A percentile compares a stretch with the other conserved stretches of the same genome.
phyloP scores from a whole-genome alignment of 2,888 invertebrate genomes.

The Hermodice carunculata region DNA sequence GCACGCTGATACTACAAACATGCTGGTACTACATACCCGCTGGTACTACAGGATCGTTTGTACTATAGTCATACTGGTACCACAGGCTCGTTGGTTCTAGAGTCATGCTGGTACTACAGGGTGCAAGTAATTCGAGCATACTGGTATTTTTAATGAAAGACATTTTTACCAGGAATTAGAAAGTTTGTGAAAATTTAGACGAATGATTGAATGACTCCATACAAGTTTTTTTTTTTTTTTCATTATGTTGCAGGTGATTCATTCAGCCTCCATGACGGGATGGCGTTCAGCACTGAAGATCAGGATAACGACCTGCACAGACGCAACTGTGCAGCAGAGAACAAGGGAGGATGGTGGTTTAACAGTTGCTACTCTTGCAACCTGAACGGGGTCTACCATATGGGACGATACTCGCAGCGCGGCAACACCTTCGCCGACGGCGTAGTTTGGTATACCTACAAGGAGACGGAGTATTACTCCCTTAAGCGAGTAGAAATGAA shows the following conservation, averaged over 20 bases:
- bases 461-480: slow-evolving; percentile 64
- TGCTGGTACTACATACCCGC: too few species aligned
- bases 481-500: slow-evolving; percentile 64
- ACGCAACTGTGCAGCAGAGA: slow-evolving; percentile 64
- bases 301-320: slow-evolving; percentile 65
- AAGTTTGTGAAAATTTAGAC: too few species aligned
- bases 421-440: slow-evolving; percentile 33
- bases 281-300: slow-evolving; percentile 67
- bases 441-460: slow-evolving; percentile 52
- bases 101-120: too few species aligned
- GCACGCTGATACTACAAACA: too few species aligned
- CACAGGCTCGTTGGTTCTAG: too few species aligned
- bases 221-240: neutral
- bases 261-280: slow-evolving; percentile 62
- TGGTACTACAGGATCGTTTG: too few species aligned
- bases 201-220: too few species aligned
- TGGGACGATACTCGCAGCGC: slow-evolving; percentile 54
- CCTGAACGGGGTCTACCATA: slow-evolving; percentile 65
- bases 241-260: slow-evolving; percentile 65
- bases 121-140: too few species aligned
- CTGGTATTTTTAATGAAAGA: too few species aligned
- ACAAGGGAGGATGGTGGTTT: slow-evolving; percentile 68
- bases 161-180: too few species aligned
- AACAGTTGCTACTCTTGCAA: slow-evolving; percentile 61
- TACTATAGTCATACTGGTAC: too few species aligned